Evolutionary conservation across 1,140 invertebrate species (phyloP).

Genomic region (Myzus persicae): DNA sequence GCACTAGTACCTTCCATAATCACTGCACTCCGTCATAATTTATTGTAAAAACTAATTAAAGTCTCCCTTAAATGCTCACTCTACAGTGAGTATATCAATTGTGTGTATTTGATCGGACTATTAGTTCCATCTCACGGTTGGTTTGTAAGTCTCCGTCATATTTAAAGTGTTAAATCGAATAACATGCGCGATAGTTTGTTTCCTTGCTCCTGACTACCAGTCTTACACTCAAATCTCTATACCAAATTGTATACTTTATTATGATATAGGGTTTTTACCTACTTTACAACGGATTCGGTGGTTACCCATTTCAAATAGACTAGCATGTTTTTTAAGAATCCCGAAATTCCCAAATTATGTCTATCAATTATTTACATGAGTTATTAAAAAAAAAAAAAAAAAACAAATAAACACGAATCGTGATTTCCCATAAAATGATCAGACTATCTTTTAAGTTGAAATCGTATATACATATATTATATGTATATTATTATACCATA

Average conservation of each 20-base stretch:
- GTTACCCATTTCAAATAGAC: not conserved
- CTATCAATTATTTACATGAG: not conserved
- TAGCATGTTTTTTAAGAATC: not conserved
- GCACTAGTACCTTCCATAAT: no score
- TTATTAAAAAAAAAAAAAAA: not conserved
- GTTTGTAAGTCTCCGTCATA: not conserved
- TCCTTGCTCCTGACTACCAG: no score
- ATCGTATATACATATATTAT: not conserved
- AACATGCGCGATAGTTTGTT: no score
- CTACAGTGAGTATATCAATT: no score
- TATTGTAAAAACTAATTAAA: no score
- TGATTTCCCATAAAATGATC: not conserved
- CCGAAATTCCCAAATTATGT: not conserved
- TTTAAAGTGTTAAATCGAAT: not conserved
- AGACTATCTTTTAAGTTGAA: not conserved
- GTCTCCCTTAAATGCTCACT: no score
- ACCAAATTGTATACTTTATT: no score
- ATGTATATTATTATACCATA: not conserved
- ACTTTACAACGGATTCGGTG: not conserved
- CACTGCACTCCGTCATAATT: no score
- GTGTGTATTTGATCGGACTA: no score
- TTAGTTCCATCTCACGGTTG: no score
- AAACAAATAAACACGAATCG: not conserved
- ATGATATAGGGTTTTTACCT: no score
- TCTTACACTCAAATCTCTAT: not conserved